Conservation (phyloP, 2,113 vertebrate genomes). For the Pelecanoides urinatrix region DNA sequence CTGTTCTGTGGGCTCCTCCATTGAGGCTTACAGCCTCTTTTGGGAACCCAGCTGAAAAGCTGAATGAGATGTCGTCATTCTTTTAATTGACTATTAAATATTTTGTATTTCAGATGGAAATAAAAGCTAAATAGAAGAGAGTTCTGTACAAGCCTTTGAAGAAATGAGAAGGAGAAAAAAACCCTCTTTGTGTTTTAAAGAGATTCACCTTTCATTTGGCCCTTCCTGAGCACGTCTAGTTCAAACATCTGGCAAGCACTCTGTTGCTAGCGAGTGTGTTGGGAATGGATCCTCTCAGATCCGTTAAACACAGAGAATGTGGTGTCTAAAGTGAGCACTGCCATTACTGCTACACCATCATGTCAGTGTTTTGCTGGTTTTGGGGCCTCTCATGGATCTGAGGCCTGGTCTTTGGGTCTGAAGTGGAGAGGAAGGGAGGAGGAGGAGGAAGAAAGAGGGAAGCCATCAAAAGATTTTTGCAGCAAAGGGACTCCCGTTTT, state of each 20-base stretch:
- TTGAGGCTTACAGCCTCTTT: not conserved
- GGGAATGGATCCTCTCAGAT: not conserved
- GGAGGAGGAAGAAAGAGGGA: not conserved
- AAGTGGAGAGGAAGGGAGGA: not conserved
- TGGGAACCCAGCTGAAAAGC: not conserved
- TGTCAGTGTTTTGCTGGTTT: not conserved
- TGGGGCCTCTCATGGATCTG: not conserved
- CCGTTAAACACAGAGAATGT: not conserved
- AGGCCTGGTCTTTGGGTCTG: not conserved
- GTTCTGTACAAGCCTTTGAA: not conserved
- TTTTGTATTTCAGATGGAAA: not conserved
- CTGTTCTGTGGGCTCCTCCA: not conserved
- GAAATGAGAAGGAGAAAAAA: not conserved
- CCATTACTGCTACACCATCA: accelerated
- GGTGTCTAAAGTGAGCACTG: accelerated
- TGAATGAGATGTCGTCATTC: not conserved
- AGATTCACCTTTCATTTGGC: not conserved
- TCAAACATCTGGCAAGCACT: not conserved
- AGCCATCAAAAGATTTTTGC: not conserved
- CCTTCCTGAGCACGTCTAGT: not conserved
- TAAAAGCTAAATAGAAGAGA: not conserved
- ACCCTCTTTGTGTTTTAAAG: not conserved
- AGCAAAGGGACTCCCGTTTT: not conserved
- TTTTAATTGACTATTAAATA: not conserved
- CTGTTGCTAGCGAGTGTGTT: not conserved